Percentiles rank a stretch among this genome's conserved stretches.
Conservation (phyloP, 2,797 vertebrate genomes). For the Tenualosa ilisha region DNA sequence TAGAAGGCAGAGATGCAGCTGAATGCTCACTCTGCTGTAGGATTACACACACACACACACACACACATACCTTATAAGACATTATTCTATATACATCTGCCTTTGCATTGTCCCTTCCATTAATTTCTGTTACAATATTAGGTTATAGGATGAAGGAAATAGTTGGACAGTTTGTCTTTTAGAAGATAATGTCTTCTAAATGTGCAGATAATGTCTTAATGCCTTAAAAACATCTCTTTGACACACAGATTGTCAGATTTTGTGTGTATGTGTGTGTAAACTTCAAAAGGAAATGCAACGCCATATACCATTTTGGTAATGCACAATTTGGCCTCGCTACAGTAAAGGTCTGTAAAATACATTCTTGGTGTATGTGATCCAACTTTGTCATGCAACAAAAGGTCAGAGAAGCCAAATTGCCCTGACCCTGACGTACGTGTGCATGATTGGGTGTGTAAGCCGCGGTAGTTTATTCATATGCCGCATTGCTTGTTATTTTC, state of each 20-base stretch:
- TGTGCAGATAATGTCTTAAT: not conserved
- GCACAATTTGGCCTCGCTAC: not conserved
- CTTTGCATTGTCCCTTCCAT: not conserved
- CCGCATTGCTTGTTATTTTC: not conserved
- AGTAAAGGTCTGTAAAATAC: not conserved
- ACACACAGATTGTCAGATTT: not conserved
- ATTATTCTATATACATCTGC: not conserved
- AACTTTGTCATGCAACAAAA: not conserved
- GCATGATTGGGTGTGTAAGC: not conserved
- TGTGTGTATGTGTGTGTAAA: not conserved
- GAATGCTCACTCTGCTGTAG: not conserved
- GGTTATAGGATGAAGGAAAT: not conserved
- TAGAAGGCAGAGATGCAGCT: not conserved
- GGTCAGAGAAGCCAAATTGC: not conserved
- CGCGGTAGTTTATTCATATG: not conserved
- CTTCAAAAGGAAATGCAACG: not conserved
- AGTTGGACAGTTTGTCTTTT: not conserved
- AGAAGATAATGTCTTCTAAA: too few relatives aligned
- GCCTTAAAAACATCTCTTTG: not conserved
- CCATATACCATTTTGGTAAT: not conserved
- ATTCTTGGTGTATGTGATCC: not conserved
- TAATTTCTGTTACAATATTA: not conserved
- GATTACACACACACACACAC: not conserved
- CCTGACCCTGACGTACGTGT: not conserved
- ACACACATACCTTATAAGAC: not conserved